Evolutionary conservation across 2,113 vertebrate species (phyloP), one percentile per base, ranked within the genome.

Genomic region (Urocynchramus pylzowi): DNA sequence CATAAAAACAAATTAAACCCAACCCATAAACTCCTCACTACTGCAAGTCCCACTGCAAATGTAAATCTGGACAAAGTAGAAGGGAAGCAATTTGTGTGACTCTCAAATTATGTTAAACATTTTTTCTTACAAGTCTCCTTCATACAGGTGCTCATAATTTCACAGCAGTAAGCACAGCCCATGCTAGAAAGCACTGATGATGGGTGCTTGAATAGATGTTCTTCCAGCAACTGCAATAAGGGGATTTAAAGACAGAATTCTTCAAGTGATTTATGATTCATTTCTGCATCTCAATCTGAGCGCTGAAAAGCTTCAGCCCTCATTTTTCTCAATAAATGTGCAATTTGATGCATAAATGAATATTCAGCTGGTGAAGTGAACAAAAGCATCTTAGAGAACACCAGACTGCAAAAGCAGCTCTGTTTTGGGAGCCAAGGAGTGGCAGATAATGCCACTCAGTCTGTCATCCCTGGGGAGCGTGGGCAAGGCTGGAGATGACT

Each of bases 331-430:
- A 13, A 90, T 61, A 83, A 96, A 95, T n/a, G 35, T 63, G 80
- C 60, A 56, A 70, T 91, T 54, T 77, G 64, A 67, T n/a, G 73
- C 87, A 54, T 47, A 93, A 69, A 97, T 97, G 93, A 96, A 95
- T 97, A 97, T 96, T 96, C 96, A 88, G 56, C 64, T 0, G 45
- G 37, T n/a, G 57, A n/a, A 90, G 39, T 3, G 87, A 97, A 97
- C 96, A 97, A 97, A 96, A 82, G 92, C 92, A 91, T 95, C 94
- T 91, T 22, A 87, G 77, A 90, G 63, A 92, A 68, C 21, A 53
- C 16, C 85, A 88, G 64, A 35, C 89, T 87, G 77, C 56, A 87
- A 89, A 90, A 27, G 67, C 79, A 68, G 89, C 77, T 87, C 64
- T 2, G 0, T 65, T 82, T 60, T 27, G 41, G 39, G 69, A 94